These are phyloP conservation scores for Perognathus longimembris DNA, from an alignment of 2,113 vertebrate genomes.

Conservation along the genomic window DNA sequence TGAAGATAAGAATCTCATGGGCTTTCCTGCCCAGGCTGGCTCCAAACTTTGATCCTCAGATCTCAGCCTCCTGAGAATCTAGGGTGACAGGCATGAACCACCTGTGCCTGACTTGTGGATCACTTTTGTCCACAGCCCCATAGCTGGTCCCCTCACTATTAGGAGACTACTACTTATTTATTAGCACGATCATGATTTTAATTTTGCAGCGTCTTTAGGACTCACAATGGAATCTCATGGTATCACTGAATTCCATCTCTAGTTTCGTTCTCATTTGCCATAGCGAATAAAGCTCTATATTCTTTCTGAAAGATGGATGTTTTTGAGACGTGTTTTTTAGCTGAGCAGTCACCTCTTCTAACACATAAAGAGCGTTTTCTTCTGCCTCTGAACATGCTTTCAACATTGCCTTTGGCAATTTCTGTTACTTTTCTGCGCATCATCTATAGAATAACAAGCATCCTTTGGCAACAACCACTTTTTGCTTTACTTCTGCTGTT, in stretches of 20 bases:
- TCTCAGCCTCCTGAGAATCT: too few species aligned
- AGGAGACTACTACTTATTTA: neutral
- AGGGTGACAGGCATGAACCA: too few species aligned
- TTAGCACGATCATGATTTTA: neutral
- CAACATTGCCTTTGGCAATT: neutral
- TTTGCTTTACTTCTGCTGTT: constrained; percentile 25
- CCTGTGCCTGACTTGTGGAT: neutral
- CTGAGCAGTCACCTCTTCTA: neutral
- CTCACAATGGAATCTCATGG: neutral
- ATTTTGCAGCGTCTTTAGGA: neutral
- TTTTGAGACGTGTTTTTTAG: neutral
- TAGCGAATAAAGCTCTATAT: neutral
- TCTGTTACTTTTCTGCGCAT: neutral
- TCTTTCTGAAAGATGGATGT: neutral
- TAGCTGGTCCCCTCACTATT: too few species aligned
- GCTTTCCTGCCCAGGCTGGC: neutral
- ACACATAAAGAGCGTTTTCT: neutral
- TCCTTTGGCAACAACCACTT: neutral
- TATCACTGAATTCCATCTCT: neutral
- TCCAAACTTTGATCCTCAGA: too few species aligned
- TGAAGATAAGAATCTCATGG: neutral
- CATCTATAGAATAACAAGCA: neutral
- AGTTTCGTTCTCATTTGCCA: too few species aligned
- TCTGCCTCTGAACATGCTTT: neutral
- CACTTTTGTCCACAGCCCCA: neutral